Conservation (phyloP, 2,113 vertebrate species). For the Trogon surrucura region DNA sequence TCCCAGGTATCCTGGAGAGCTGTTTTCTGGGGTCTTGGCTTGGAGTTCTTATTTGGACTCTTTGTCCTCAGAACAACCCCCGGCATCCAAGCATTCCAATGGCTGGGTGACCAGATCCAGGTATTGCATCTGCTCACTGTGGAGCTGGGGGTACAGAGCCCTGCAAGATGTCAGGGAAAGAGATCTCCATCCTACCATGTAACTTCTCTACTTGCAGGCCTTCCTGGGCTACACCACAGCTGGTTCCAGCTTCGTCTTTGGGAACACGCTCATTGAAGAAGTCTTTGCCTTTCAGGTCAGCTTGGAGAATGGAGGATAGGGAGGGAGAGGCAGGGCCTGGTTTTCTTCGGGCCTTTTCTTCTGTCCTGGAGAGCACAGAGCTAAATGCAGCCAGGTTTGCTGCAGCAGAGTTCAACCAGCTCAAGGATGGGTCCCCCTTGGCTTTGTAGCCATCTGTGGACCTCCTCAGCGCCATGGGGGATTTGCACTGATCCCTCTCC, state of each 20-base stretch:
- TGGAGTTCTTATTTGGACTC: constrained; percentile 89
- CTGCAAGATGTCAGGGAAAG: neutral
- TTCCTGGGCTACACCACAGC: constrained; percentile 88
- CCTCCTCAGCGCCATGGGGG: neutral
- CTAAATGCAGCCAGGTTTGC: neutral
- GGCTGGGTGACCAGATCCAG: constrained; percentile 92
- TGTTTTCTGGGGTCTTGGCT: constrained; percentile 88
- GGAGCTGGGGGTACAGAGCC: neutral
- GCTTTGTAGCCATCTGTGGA: neutral
- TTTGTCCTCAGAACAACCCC: constrained; percentile 90
- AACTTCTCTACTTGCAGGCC: constrained; percentile 68
- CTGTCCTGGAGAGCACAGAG: neutral
- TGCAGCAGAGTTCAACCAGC: neutral
- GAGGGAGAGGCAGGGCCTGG: neutral
- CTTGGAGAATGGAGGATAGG: neutral
- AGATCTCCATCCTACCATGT: neutral
- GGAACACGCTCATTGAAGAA: constrained; percentile 74
- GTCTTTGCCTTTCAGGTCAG: constrained; percentile 95
- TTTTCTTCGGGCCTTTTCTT: neutral
- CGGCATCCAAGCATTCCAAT: constrained; percentile 84
- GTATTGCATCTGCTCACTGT: constrained; percentile 69
- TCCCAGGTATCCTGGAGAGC: constrained; percentile 87
- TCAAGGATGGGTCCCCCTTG: neutral
- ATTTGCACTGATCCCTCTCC: neutral
- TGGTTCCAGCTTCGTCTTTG: constrained; percentile 92